phyloP scores from a whole-genome alignment of 2,888 invertebrate genomes.

The Corbicula japonica region DNA sequence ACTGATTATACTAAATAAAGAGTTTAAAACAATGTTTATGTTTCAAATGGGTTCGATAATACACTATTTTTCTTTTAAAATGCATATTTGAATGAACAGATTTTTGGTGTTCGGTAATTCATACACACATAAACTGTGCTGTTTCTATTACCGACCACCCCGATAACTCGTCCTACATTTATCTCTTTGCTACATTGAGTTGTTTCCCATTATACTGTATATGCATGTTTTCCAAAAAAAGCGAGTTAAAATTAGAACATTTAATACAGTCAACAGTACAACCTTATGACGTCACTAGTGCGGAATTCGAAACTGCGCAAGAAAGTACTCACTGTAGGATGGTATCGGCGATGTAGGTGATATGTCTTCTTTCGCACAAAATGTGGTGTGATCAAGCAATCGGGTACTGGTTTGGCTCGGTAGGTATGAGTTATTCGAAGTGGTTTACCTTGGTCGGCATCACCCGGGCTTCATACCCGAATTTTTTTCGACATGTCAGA shows the following conservation, averaged over 20 bases:
- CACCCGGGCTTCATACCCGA: too few species aligned
- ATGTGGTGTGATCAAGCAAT: neutral
- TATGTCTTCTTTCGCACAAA: neutral
- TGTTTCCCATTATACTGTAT: slow-evolving; percentile 10
- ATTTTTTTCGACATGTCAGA: too few species aligned
- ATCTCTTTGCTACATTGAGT: neutral
- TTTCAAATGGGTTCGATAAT: too few species aligned
- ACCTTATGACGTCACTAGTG: neutral
- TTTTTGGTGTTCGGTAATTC: slow-evolving; percentile 9
- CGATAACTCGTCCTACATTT: neutral
- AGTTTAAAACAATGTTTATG: too few species aligned
- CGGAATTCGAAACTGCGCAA: slow-evolving; percentile 1
- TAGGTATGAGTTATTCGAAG: too few species aligned
- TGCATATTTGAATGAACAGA: too few species aligned
- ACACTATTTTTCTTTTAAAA: too few species aligned
- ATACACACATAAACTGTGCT: neutral
- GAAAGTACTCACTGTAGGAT: neutral
- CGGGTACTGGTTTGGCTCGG: too few species aligned
- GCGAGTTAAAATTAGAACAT: slow-evolving; percentile 5
- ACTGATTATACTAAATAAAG: too few species aligned
- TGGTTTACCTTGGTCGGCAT: too few species aligned
- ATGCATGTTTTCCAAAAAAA: too few species aligned
- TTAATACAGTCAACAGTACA: neutral
- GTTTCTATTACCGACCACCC: slow-evolving; percentile 12
- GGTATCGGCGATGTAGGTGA: neutral